These are phyloP conservation scores for Augiades crinisus DNA, from an alignment of 2,888 invertebrate genomes.

Conservation along the genomic window DNA sequence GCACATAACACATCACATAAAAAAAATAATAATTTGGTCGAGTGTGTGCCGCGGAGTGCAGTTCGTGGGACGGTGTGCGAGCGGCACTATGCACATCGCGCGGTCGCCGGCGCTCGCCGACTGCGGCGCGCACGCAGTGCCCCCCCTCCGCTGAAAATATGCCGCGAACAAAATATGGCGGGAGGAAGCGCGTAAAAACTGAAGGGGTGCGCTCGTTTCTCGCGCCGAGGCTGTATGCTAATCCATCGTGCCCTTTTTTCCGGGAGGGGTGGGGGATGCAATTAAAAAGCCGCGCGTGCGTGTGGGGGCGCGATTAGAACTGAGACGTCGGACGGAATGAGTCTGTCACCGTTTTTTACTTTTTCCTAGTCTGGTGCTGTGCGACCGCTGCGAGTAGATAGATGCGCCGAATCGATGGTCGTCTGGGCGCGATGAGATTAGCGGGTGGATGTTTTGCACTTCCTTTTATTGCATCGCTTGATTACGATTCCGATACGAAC, in stretches of 20 bases:
- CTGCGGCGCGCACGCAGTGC: constrained; percentile 71
- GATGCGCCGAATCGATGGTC: constrained; percentile 56
- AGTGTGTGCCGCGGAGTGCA: constrained; percentile 45
- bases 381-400: constrained; percentile 42
- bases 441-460: constrained; percentile 25
- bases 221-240: constrained; percentile 73
- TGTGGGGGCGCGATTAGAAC: constrained; percentile 79
- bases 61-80: constrained; percentile 37
- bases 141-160: constrained; percentile 52
- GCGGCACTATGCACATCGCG: constrained; percentile 59
- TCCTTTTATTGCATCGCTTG: constrained; percentile 24
- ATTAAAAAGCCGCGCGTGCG: constrained; percentile 81
- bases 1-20: constrained; percentile 40
- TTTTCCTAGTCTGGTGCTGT: constrained; percentile 74
- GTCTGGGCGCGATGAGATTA: constrained; percentile 42
- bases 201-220: constrained; percentile 73
- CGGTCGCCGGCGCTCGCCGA: constrained; percentile 71
- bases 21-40: constrained; percentile 34
- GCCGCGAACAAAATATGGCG: constrained; percentile 72
- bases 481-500: constrained; percentile 21
- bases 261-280: constrained; percentile 74
- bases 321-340: constrained; percentile 75
- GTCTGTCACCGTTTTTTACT: constrained; percentile 75
- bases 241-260: constrained; percentile 78
- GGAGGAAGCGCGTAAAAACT: constrained; percentile 73